Percentiles rank a stretch among this genome's conserved stretches.
Evolutionary conservation across 1,140 invertebrate species (phyloP).

Genomic region (Dendrolimus kikuchii): DNA sequence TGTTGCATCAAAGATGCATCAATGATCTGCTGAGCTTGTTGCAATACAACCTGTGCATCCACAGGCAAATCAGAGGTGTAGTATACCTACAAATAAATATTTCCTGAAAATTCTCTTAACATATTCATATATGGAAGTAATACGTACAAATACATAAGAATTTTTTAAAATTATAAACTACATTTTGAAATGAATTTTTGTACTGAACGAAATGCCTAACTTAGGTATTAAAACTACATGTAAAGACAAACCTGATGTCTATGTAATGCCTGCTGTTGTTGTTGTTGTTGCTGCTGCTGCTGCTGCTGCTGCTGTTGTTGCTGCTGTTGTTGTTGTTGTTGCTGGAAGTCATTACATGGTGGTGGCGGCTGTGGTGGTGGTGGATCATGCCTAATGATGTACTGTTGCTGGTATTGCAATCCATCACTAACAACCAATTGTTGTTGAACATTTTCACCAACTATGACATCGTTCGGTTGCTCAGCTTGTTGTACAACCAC

Average conservation of each 20-base stretch:
- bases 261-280: conserved; percentile 50
- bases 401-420: conserved; percentile 61
- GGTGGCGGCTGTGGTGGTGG: conserved; percentile 30
- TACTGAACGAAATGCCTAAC: neutral
- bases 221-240: neutral
- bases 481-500: conserved; percentile 64
- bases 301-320: conserved; percentile 45
- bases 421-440: conserved; percentile 62
- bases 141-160: too few species aligned
- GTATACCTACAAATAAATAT: conserved; percentile 71
- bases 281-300: conserved; percentile 23
- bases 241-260: conserved; percentile 42
- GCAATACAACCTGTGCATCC: conserved; percentile 70
- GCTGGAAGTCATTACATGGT: conserved; percentile 46
- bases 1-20: conserved; percentile 70
- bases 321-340: conserved; percentile 49
- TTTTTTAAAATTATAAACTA: too few species aligned
- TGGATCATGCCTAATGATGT: conserved; percentile 61
- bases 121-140: neutral
- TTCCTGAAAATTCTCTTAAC: conserved; percentile 17
- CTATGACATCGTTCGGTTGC: conserved; percentile 60
- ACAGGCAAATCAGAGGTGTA: conserved; percentile 70
- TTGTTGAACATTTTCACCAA: conserved; percentile 55
- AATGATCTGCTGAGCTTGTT: conserved; percentile 70
- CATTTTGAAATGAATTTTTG: too few species aligned